These are phyloP conservation scores for Pollachius pollachius DNA, from an alignment of 2,113 vertebrate species.

Conservation along the genomic window DNA sequence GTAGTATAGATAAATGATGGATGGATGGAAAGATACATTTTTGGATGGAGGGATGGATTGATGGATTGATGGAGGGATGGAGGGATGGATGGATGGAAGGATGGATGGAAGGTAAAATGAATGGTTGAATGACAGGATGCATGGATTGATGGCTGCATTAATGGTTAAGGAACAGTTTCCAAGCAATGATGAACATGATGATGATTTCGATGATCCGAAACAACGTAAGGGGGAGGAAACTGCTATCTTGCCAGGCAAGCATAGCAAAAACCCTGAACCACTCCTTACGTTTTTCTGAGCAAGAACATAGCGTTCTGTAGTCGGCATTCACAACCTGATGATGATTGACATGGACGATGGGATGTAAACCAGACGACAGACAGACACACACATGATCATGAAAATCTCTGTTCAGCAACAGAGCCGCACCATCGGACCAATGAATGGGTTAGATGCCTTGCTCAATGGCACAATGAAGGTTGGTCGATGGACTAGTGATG, in stretches of 20 bases:
- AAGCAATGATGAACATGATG: slow-evolving; percentile 31
- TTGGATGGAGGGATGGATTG: slow-evolving; percentile 10
- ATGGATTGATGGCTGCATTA: slow-evolving; percentile 35
- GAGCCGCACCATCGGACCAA: slow-evolving; percentile 22
- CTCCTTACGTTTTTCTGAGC: slow-evolving; percentile 22
- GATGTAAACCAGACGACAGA: slow-evolving; percentile 29
- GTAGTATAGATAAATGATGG: slow-evolving; percentile 1
- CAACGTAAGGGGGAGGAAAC: slow-evolving; percentile 13
- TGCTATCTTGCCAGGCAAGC: slow-evolving; percentile 53
- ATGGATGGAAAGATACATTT: slow-evolving; percentile 42
- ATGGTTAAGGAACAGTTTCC: slow-evolving; percentile 19
- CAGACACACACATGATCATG: slow-evolving; percentile 10
- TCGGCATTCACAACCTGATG: slow-evolving; percentile 28
- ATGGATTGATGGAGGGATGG: slow-evolving; percentile 24
- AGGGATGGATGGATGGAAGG: slow-evolving; percentile 32
- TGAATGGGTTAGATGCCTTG: slow-evolving; percentile 50
- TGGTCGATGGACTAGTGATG: slow-evolving; percentile 40
- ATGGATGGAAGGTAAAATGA: slow-evolving; percentile 37
- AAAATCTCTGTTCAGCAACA: slow-evolving; percentile 30
- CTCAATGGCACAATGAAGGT: slow-evolving; percentile 47
- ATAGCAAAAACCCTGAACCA: slow-evolving; percentile 38
- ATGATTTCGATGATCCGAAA: background rate
- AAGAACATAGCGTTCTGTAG: slow-evolving; percentile 21
- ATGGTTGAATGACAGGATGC: slow-evolving; percentile 17
- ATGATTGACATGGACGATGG: slow-evolving; percentile 29